Percentiles rank a stretch among this genome's conserved stretches.
phyloP scores from a whole-genome alignment of 2,888 invertebrate species.

The Zaprionus obscuricornis region DNA sequence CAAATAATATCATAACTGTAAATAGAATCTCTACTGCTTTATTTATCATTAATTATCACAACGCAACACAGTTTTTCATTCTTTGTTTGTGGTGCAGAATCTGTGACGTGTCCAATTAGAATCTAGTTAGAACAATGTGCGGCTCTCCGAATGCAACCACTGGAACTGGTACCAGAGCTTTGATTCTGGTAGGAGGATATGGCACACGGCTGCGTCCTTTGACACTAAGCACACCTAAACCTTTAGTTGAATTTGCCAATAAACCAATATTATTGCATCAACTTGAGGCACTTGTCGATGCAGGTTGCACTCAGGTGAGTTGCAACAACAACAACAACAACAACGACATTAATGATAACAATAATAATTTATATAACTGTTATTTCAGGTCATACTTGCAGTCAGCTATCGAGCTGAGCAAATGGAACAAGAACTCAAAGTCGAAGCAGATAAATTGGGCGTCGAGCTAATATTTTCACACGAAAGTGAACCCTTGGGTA shows the following conservation, averaged over 20 bases:
- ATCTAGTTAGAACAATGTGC: conserved; percentile 56
- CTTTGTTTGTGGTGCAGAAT: too few relatives aligned
- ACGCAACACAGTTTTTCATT: conserved; percentile 2
- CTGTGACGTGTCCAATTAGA: conserved; percentile 57
- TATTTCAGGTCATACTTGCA: conserved; percentile 92
- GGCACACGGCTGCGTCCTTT: conserved; percentile 98
- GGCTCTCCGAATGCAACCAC: conserved; percentile 77
- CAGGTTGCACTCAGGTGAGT: conserved; percentile 90
- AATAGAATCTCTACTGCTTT: conserved; percentile 1
- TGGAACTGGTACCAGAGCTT: conserved; percentile 91
- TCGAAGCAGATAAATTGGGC: conserved; percentile 94
- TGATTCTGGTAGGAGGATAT: conserved; percentile 99
- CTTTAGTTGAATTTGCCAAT: conserved; percentile 99
- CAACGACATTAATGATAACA: conserved; percentile 3
- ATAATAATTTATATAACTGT: conserved; percentile 43
- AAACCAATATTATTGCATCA: conserved; percentile 99
- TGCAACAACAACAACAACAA: not conserved
- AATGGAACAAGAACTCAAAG: conserved; percentile 95
- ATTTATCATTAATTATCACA: conserved; percentile 11
- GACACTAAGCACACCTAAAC: conserved; percentile 98
- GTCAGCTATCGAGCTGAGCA: conserved; percentile 99
- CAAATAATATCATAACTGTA: conserved; percentile 15
- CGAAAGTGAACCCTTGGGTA: conserved; percentile 98
- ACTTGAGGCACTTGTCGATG: conserved; percentile 94
- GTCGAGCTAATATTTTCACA: conserved; percentile 96